These are phyloP conservation scores for Odontocolon sp. DNA, from an alignment of 2,888 invertebrate species.

Conservation along the genomic window DNA sequence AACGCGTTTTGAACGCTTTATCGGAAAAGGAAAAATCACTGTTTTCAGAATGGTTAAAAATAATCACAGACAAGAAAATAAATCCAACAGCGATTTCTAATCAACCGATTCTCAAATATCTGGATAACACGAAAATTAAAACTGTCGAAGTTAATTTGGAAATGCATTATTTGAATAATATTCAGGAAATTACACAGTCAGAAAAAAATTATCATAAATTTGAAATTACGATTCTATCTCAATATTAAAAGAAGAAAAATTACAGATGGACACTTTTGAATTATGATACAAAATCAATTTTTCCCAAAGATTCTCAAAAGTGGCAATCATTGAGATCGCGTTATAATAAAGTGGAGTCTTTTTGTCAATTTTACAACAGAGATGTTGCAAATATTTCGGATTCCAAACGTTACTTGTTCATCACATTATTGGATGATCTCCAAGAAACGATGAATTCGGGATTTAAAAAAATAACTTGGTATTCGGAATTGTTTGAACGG, in stretches of 20 bases:
- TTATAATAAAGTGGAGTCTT: conserved; percentile 47
- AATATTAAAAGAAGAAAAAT: not conserved
- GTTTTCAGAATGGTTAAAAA: conserved; percentile 58
- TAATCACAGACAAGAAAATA: conserved; percentile 33
- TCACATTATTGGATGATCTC: conserved; percentile 67
- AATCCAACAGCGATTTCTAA: conserved; percentile 35
- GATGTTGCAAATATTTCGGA: conserved; percentile 87
- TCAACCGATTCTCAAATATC: conserved; percentile 51
- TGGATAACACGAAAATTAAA: conserved; percentile 7
- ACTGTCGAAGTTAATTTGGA: conserved; percentile 54
- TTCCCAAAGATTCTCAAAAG: conserved; percentile 54
- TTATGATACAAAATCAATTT: conserved; percentile 56
- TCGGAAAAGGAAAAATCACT: conserved; percentile 54
- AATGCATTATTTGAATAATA: conserved; percentile 35
- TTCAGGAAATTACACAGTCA: conserved; percentile 57
- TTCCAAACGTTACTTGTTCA: conserved; percentile 88
- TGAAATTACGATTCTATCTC: not conserved
- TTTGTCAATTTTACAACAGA: conserved; percentile 84
- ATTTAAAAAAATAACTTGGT: conserved; percentile 86
- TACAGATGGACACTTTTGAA: conserved; percentile 59
- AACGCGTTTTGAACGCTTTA: conserved; percentile 60
- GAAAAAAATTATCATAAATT: not conserved
- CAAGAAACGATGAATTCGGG: conserved; percentile 87
- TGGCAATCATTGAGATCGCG: conserved; percentile 51
- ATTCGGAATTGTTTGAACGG: conserved; percentile 86